These are phyloP conservation scores for Hippocampus zosterae DNA, from an alignment of 2,113 vertebrate species.

Conservation along the genomic window DNA sequence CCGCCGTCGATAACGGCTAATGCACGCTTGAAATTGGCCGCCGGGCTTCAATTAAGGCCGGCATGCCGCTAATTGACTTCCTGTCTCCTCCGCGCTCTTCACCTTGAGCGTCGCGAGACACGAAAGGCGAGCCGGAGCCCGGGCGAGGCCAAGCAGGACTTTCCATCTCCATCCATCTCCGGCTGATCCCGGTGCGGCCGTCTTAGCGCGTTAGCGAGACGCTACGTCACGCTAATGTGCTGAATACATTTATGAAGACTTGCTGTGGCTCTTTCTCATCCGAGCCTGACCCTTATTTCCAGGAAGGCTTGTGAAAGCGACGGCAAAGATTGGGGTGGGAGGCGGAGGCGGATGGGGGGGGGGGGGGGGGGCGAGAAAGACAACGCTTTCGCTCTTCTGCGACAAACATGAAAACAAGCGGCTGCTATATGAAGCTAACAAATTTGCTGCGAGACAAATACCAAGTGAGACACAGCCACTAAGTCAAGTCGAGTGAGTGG, in stretches of 20 bases:
- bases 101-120: background rate
- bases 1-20: background rate
- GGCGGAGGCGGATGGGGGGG: no score
- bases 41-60: conserved; percentile 1
- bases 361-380: no score
- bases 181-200: conserved; percentile 21
- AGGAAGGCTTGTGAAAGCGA: background rate
- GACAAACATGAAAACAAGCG: background rate
- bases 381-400: no score
- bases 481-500: background rate
- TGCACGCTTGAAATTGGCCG: background rate
- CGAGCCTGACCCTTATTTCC: background rate
- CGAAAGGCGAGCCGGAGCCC: background rate
- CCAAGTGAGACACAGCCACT: background rate
- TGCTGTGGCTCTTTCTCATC: conserved; percentile 26
- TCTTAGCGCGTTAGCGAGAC: conserved; percentile 38
- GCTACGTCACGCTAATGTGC: conserved; percentile 44
- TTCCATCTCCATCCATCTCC: conserved; percentile 38
- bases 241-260: conserved; percentile 50
- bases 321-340: background rate
- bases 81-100: background rate
- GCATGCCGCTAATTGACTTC: conserved; percentile 5
- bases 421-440: background rate
- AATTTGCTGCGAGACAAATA: background rate
- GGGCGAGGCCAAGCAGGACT: conserved; percentile 1